Evolutionary conservation across 2,888 invertebrate genomes (phyloP).

Genomic region (Athalia circularis): DNA sequence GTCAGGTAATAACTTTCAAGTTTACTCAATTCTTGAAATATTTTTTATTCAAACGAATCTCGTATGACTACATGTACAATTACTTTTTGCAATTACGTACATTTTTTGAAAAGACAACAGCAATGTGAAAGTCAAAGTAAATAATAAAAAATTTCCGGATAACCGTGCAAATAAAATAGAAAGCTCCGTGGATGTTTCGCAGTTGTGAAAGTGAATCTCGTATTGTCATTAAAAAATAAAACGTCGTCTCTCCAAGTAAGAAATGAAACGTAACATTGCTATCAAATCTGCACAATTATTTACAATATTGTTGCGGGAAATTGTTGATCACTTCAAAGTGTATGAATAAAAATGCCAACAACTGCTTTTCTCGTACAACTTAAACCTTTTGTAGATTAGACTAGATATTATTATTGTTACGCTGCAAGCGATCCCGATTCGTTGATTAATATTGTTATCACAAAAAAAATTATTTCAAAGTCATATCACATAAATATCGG

Average conservation of each 20-base stretch:
- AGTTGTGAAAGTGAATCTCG: slow-evolving; percentile 8
- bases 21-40: too few relatives aligned
- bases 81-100: background rate
- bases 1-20: background rate
- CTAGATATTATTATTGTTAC: slow-evolving; percentile 6
- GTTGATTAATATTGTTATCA: background rate
- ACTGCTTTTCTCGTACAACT: slow-evolving; percentile 4
- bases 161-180: background rate
- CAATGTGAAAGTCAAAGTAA: background rate
- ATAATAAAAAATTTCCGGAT: background rate
- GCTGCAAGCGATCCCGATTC: slow-evolving; percentile 21
- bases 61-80: background rate
- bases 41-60: slow-evolving; percentile 22
- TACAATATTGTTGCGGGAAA: slow-evolving; percentile 9
- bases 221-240: background rate
- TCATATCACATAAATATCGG: slow-evolving; percentile 24
- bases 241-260: background rate
- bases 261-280: slow-evolving; percentile 7
- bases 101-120: background rate
- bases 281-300: slow-evolving; percentile 38
- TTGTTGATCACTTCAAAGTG: slow-evolving; percentile 10
- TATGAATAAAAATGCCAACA: background rate
- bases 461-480: slow-evolving; percentile 8
- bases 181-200: too few relatives aligned
- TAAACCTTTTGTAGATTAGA: slow-evolving; percentile 8